phyloP scores from a whole-genome alignment of 2,797 vertebrate species.

The Lepidocolaptes lacrymiger region DNA sequence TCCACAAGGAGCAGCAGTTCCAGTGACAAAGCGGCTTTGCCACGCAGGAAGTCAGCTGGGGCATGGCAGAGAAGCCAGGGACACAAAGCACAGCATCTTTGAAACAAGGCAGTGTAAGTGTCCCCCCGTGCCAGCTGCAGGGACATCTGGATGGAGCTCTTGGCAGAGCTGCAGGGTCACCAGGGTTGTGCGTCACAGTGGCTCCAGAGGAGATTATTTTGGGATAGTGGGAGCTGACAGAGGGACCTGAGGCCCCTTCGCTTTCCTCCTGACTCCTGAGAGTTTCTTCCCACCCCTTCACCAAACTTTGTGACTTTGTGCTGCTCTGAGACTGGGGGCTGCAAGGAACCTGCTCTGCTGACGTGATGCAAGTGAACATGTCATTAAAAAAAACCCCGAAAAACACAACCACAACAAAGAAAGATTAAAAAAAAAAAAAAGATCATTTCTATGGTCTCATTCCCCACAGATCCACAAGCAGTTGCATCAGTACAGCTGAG shows the following conservation, averaged over 20 bases:
- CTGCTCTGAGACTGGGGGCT: neutral
- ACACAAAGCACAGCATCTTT: slow-evolving; percentile 14
- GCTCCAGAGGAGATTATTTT: neutral
- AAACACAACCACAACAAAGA: neutral
- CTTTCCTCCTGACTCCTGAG: neutral
- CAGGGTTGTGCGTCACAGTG: accelerated
- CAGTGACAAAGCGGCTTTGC: neutral
- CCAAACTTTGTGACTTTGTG: neutral
- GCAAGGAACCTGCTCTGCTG: neutral
- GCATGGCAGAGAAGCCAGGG: neutral
- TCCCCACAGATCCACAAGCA: slow-evolving; percentile 52
- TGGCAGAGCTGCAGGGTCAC: neutral
- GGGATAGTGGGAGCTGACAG: neutral
- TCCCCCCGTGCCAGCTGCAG: neutral
- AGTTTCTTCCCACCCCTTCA: neutral
- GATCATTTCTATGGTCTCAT: slow-evolving; percentile 11
- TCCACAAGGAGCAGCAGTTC: neutral
- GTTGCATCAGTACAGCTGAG: slow-evolving; percentile 52
- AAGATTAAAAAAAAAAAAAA: neutral
- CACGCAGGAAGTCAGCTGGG: neutral
- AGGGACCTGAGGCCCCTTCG: neutral
- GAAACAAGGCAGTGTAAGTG: neutral
- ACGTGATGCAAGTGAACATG: neutral
- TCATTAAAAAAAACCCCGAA: neutral
- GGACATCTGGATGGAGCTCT: slow-evolving; percentile 8